Evolutionary conservation across 2,113 vertebrate genomes (phyloP), one percentile per base, ranked within the genome.

Genomic region (Urocitellus parryii): DNA sequence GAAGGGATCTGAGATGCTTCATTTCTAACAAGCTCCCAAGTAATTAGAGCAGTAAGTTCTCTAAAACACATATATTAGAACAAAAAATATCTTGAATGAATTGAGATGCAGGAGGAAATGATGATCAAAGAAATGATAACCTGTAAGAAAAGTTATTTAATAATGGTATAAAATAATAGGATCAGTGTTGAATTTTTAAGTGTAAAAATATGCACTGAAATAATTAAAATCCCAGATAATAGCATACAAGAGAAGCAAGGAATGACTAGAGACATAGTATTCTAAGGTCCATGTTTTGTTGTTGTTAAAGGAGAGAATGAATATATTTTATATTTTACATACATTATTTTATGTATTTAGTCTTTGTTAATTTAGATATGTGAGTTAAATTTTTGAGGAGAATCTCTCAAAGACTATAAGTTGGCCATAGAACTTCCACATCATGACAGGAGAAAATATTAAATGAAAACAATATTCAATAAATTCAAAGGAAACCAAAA

Each of bases 381-480:
- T 32, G 76, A 67, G 25, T 67, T 67, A 65, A 42, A 76, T 51
- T 51, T 84, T 76, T 80, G 63, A 72, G 8, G 27, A 74, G 6
- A 68, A 53, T n/a, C 9, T 4, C 74, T 90, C 42, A 77, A 65
- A 92, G 20, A 48, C 72, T 25, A 67, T 53, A 77, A 85, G 34
- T 25, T 85, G 56, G 45, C 42, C 32, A 24, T 5, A 67, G 24
- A 85, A 39, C 5, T 67, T 77, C 45, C 42, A 67, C n/a, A 39
- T 11, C 18, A 77, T 37, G 17, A 65, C 5, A 77, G 2, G 25
- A 92, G 45, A 65, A 92, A 53, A 65, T 39, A 76, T 34, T 92
- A 67, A 84, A 73, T 84, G n/a, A 83, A 82, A 73, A 83, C 45
- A 65, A 90, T 81, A 70, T 90, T 77, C 34, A 56, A 77, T 34